A percentile compares a stretch with the other conserved stretches of the same genome.
Evolutionary conservation across 1,140 invertebrate species (phyloP).

Genomic region (Oedothorax gibbosus): DNA sequence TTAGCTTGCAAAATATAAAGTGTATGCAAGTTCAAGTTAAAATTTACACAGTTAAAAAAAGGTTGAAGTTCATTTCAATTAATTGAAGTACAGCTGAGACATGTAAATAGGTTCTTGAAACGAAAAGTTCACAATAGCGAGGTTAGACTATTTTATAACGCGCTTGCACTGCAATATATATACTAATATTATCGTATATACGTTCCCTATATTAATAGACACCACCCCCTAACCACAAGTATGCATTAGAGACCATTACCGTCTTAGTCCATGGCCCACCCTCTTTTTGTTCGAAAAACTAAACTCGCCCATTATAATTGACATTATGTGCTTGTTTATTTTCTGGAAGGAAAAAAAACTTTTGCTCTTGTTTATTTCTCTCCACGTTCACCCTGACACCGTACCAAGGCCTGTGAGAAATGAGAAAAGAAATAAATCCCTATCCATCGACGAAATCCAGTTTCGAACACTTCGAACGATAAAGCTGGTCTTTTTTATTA

Average conservation of each 20-base stretch:
- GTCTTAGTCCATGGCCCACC: background rate
- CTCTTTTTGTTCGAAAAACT: background rate
- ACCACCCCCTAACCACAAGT: background rate
- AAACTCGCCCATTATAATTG: background rate
- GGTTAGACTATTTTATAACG: too few relatives aligned
- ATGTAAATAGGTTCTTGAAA: too few relatives aligned
- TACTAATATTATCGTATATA: too few relatives aligned
- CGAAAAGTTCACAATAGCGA: too few relatives aligned
- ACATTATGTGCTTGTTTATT: background rate
- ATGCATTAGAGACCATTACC: too few relatives aligned
- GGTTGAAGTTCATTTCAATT: too few relatives aligned
- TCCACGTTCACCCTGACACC: conserved; percentile 46
- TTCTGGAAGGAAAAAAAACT: conserved; percentile 2
- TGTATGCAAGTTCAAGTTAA: too few relatives aligned
- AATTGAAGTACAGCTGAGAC: too few relatives aligned
- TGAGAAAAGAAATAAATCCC: background rate
- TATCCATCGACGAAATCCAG: conserved; percentile 9
- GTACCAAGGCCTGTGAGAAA: conserved; percentile 29
- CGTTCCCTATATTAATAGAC: background rate
- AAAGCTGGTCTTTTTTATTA: background rate
- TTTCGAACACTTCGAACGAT: background rate
- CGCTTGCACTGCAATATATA: too few relatives aligned
- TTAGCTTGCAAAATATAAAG: too few relatives aligned
- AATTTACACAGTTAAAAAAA: too few relatives aligned
- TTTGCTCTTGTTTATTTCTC: conserved; percentile 16